These are phyloP conservation scores for Pitta sordida DNA, from an alignment of 2,113 vertebrate species.

Conservation along the genomic window DNA sequence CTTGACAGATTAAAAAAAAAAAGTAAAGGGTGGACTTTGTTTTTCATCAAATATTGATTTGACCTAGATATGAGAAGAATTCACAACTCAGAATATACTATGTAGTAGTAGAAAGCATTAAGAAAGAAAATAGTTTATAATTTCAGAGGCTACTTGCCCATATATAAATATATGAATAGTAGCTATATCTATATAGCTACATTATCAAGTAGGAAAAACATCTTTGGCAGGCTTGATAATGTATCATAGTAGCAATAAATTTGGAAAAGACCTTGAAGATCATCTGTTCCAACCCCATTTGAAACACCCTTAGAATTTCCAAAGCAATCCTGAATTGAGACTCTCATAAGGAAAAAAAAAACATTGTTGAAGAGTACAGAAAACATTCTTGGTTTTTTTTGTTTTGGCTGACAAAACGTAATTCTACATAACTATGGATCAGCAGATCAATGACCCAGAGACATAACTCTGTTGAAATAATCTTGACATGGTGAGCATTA, in stretches of 20 bases:
- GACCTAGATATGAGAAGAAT: not conserved
- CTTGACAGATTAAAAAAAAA: not conserved
- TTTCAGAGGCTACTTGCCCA: not conserved
- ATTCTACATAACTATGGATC: not conserved
- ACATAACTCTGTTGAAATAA: slow-evolving; percentile 35
- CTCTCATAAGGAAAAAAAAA: not conserved
- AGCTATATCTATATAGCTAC: not conserved
- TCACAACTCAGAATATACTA: not conserved
- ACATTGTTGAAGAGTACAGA: not conserved
- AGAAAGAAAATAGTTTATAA: not conserved
- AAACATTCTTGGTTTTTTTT: not conserved
- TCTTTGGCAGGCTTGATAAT: no score
- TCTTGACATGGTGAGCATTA: slow-evolving; percentile 12
- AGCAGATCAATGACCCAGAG: slow-evolving; percentile 27
- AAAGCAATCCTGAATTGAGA: not conserved
- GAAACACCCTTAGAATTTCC: not conserved
- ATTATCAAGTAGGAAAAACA: no score
- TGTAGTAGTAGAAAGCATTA: not conserved
- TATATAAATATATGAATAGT: not conserved
- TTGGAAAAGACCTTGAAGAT: no score
- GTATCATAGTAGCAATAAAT: no score
- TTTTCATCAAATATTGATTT: not conserved
- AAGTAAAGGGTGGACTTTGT: not conserved
- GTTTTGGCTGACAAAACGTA: not conserved
- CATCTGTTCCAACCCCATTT: no score